phyloP scores from a whole-genome alignment of 1,140 invertebrate genomes.

The Megalopta genalis region DNA sequence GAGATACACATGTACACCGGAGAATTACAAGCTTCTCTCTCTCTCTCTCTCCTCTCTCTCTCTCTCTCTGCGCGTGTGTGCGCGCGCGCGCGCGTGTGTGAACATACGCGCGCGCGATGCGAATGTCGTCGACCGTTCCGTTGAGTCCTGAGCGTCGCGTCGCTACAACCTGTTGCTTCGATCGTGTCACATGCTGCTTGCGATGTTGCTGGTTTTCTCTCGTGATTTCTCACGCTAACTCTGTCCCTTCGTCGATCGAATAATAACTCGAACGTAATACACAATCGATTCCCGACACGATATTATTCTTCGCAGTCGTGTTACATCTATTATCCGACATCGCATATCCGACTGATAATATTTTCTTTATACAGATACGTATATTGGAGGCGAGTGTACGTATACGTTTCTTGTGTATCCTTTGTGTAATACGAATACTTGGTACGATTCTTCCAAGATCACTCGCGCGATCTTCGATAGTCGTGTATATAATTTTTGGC shows the following conservation, averaged over 20 bases:
- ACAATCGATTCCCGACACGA: background rate
- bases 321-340: background rate
- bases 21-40: too few species aligned
- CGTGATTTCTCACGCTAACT: background rate
- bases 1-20: too few species aligned
- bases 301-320: background rate
- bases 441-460: background rate
- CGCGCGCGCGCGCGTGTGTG: background rate
- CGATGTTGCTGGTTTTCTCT: background rate
- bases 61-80: background rate
- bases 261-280: conserved; percentile 4
- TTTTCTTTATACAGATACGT: background rate
- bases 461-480: too few species aligned
- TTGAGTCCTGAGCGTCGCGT: conserved; percentile 57
- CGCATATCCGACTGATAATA: background rate
- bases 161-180: conserved; percentile 60
- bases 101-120: conserved; percentile 35
- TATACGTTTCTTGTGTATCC: background rate
- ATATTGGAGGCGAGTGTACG: background rate
- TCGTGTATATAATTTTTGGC: too few species aligned
- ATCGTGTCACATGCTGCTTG: conserved; percentile 18
- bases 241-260: background rate
- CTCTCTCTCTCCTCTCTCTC: too few species aligned
- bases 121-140: conserved; percentile 64
- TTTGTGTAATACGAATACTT: background rate